Evolutionary conservation across 2,888 invertebrate genomes (phyloP).

Genomic region (Thera obeliscata): DNA sequence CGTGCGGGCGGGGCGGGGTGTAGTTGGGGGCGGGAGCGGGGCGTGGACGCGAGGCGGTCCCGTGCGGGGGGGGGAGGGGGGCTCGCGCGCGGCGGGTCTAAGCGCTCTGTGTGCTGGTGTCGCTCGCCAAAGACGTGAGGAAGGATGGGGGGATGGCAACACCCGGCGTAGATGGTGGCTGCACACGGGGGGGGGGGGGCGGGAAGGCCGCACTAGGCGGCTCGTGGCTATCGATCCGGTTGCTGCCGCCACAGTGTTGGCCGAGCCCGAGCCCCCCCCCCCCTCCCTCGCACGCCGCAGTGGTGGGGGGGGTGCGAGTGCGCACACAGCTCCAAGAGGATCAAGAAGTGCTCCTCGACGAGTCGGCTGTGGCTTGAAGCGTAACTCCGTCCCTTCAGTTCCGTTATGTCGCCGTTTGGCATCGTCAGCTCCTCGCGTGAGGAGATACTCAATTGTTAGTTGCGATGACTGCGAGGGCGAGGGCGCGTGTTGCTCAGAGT

Average conservation of each 20-base stretch:
- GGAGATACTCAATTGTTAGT: not conserved
- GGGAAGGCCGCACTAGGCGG: not conserved
- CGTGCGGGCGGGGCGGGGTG: conserved; percentile 19
- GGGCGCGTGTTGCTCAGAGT: not conserved
- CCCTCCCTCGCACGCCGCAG: too few species aligned
- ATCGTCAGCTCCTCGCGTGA: not conserved
- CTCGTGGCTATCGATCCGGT: conserved; percentile 47
- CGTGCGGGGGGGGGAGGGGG: not conserved
- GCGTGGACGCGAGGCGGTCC: conserved; percentile 38
- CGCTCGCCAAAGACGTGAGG: not conserved
- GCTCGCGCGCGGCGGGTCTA: conserved; percentile 1
- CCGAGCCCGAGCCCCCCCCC: not conserved
- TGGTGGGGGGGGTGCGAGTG: too few species aligned
- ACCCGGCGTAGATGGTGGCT: too few species aligned
- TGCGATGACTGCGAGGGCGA: not conserved
- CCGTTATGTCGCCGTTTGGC: too few species aligned
- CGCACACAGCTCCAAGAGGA: too few species aligned
- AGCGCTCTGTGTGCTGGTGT: conserved; percentile 11
- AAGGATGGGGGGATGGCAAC: not conserved
- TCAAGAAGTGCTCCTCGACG: not conserved
- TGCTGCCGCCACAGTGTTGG: conserved; percentile 44
- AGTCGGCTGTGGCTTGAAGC: not conserved
- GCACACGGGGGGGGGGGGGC: not conserved
- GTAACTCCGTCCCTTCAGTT: not conserved
- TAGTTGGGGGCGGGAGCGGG: conserved; percentile 33